Evolutionary conservation across 2,888 invertebrate genomes (phyloP).

Genomic region (Drosophila rubida): DNA sequence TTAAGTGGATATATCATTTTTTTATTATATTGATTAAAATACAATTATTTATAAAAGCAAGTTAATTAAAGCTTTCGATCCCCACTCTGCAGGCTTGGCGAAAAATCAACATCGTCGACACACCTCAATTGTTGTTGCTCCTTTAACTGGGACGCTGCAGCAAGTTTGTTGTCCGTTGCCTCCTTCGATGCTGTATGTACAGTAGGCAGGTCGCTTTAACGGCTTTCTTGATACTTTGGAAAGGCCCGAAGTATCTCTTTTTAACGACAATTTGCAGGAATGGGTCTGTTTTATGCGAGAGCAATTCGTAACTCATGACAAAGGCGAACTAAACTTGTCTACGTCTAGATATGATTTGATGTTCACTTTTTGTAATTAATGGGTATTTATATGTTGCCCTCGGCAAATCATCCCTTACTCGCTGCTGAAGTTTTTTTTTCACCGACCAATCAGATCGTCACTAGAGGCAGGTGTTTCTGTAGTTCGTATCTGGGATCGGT

Average conservation of each 20-base stretch:
- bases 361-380: slow-evolving; percentile 18
- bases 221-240: slow-evolving; percentile 65
- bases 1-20: slow-evolving; percentile 13
- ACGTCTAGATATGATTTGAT: slow-evolving; percentile 66
- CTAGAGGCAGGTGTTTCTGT: slow-evolving; percentile 69
- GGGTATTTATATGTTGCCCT: slow-evolving; percentile 69
- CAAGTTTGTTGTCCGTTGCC: slow-evolving; percentile 1
- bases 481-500: slow-evolving; percentile 11
- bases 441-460: slow-evolving; percentile 71
- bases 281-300: slow-evolving; percentile 49
- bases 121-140: not conserved
- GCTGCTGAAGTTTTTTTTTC: not conserved
- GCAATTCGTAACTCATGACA: slow-evolving; percentile 73
- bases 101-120: not conserved
- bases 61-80: slow-evolving; percentile 38
- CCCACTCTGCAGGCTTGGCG: too few species aligned
- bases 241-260: slow-evolving; percentile 56
- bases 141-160: not conserved
- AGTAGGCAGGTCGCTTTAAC: slow-evolving; percentile 55
- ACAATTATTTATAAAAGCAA: slow-evolving; percentile 31
- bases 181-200: not conserved
- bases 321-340: slow-evolving; percentile 30
- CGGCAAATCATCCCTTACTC: slow-evolving; percentile 53
- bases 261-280: slow-evolving; percentile 15
- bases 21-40: slow-evolving; percentile 27